These are phyloP conservation scores for Microctonus brassicae DNA, from an alignment of 2,888 invertebrate genomes.

Conservation along the genomic window DNA sequence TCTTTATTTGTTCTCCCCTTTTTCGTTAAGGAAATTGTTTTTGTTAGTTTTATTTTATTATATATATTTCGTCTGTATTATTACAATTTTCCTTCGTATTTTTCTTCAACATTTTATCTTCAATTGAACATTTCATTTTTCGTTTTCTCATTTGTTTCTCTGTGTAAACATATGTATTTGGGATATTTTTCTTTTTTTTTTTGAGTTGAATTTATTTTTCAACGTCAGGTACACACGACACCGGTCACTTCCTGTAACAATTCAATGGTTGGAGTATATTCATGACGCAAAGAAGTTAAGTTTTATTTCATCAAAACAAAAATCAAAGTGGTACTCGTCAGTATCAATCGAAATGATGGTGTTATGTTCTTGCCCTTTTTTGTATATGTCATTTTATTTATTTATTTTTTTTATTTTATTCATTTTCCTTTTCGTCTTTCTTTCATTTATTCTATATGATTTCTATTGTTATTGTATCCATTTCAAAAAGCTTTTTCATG, in stretches of 20 bases:
- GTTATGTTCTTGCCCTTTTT: neutral
- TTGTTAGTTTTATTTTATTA: neutral
- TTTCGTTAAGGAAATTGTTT: neutral
- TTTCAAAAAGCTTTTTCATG: constrained; percentile 15
- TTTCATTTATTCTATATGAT: neutral
- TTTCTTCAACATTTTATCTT: no score
- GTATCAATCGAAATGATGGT: neutral
- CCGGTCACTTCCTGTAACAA: constrained; percentile 28
- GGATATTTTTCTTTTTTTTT: neutral
- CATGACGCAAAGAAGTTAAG: neutral
- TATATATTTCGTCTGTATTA: neutral
- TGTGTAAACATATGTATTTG: neutral
- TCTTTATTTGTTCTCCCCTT: constrained; percentile 31
- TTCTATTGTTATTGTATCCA: neutral
- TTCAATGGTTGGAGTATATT: constrained; percentile 26
- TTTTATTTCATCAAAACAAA: constrained; percentile 22
- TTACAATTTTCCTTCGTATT: neutral
- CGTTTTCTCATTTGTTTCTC: neutral
- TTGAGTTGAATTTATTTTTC: no score
- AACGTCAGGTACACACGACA: constrained; percentile 53
- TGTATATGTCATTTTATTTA: neutral
- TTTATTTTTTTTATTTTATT: neutral
- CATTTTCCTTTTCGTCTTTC: neutral
- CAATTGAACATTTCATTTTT: neutral
- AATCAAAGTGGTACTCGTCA: no score